Base-by-base conservation (phyloP, 2,113 vertebrate genomes). In the Tor tambroides region DNA sequence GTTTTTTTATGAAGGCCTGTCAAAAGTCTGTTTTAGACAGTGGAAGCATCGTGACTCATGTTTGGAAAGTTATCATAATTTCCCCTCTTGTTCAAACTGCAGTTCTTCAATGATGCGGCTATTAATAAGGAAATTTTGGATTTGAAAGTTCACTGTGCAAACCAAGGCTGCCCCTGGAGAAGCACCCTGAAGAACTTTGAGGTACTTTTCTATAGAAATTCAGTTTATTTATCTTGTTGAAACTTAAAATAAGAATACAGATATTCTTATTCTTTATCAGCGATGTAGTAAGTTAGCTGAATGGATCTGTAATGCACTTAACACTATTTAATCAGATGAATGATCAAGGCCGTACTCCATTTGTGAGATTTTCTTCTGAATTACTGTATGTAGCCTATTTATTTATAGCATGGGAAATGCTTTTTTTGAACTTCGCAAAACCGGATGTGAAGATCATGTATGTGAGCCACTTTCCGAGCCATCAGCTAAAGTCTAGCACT, bases 71-170 rank as follows among this genome's bases (percentile, higher is more conserved):
- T 77, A 12, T 80, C n/a, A 76, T 30, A 74, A 83, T 87, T 82
- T 65, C 75, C 86, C 81, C 67, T 41, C 35, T 30, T 46, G 75
- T 41, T 84, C 19, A 28, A 11, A 71, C 85, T 85, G 14, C 90
- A 96, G 95, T 94, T 94, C 74, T 95, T 94, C 88, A 93, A 92
- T 7, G 95, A 96, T 88, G 93, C 93, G 63, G 94, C 95, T 84
- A 94, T 95, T 74, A 95, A 94, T 82, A 95, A 96, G 85, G 95
- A 96, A 91, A 95, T 96, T 85, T 94, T 92, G 56, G 94, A 94
- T 1, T 90, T 96, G 87, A 89, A 76, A 78, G 95, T 96, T 1
- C 95, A 89, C 89, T 96, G 95, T 46, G 89, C 90, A 35, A 94
- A 92, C 89, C 89, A 86, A 0, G 93, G 94, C n/a, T 96, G 95